Percentiles rank a stretch among this genome's conserved stretches.
These are phyloP conservation scores for human DNA, from an alignment of 2,113 vertebrate genomes.

Conservation along the genomic window DNA sequence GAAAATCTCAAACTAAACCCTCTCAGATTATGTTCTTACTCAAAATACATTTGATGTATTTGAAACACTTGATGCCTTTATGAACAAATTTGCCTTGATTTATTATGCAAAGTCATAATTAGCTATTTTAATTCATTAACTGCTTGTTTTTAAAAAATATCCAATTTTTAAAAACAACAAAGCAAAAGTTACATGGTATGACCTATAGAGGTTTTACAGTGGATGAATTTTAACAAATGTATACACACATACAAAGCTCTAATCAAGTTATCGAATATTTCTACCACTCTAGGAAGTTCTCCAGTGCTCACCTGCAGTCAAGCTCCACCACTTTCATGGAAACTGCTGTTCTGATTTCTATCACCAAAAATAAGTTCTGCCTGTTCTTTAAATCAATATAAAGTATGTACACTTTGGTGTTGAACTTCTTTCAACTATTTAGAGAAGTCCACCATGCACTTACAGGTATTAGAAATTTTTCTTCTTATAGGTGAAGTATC, in stretches of 20 bases:
- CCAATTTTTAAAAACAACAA: neutral
- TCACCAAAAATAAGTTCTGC: neutral
- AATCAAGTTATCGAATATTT: neutral
- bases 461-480: neutral
- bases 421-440: neutral
- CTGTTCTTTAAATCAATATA: neutral
- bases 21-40: neutral
- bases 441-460: neutral
- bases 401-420: neutral
- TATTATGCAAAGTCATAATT: constrained; percentile 41
- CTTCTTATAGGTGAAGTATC: neutral
- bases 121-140: neutral
- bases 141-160: neutral
- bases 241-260: neutral
- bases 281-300: neutral
- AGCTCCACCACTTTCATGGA: neutral
- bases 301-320: neutral
- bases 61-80: neutral
- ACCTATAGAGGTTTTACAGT: constrained; percentile 14
- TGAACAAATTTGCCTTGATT: neutral
- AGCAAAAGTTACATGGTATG: neutral
- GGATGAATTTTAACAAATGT: neutral
- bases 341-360: neutral
- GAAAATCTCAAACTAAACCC: neutral
- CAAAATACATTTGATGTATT: neutral